Base-by-base conservation (phyloP, 2,888 invertebrate species). In the Drosophila paranaensis region DNA sequence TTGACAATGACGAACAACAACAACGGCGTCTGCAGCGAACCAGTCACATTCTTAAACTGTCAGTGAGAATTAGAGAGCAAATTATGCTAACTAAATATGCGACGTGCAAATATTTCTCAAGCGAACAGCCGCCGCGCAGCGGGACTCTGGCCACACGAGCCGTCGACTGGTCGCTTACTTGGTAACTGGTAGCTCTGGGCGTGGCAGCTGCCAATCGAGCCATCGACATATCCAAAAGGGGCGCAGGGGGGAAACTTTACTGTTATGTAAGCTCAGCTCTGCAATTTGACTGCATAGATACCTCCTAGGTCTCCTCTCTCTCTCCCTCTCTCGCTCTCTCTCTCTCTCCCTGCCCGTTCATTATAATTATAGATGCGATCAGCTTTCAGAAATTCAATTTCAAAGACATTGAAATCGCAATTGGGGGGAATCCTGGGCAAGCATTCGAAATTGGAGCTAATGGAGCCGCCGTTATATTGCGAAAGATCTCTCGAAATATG, bases 81-180 rank as follows among this genome's bases (percentile, higher is more conserved):
- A 86, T 89, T 89, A 86, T 88, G 88, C 83, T 73, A 89, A 85
- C 88, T 81, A 87, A 84, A 86, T 88, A 79, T 69, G 77, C 73
- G 71, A 79, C 70, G 63, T 73, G 77, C 57, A 62, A 72, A 74
- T 60, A 76, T 20, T 35, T 68, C 63, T 64, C 45, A 65, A 62
- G 51, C 61, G 72, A 54, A 27, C 54, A 16, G 40, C 53, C 54
- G 54, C 16, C 35, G 40, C 60, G 50, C 66, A 67, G 68, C 68
- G 65, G 64, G 63, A 67, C 35, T 42, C 42, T 54, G 56, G 40
- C 39, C 30, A 16, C 56, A 42, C 63, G 46, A 71, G 20, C 14
- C 20, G 30, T 13, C 13, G 11, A 25, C 37, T 40, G 37, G 60
- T 42, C 42, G 10, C 10, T 6, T 8, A 8, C n/a, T 20, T n/a